These are phyloP conservation scores for Junonia oenone DNA, from an alignment of 2,888 invertebrate genomes.

Conservation along the genomic window DNA sequence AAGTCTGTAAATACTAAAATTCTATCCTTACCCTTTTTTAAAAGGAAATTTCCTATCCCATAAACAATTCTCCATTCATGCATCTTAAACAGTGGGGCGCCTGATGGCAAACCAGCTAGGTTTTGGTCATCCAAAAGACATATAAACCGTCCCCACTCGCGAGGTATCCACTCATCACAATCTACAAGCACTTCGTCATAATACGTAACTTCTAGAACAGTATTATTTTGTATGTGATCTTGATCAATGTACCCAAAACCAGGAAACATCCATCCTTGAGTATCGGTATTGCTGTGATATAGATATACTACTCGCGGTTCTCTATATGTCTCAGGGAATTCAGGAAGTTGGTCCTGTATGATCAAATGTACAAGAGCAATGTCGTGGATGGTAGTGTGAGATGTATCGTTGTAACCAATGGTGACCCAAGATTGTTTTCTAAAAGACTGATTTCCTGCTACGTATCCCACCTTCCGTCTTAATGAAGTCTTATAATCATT, in stretches of 20 bases:
- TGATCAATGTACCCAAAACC: slow-evolving; percentile 23
- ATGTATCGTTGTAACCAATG: slow-evolving; percentile 15
- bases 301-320: background rate
- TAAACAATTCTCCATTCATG: slow-evolving; percentile 1
- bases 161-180: slow-evolving; percentile 28
- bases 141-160: slow-evolving; percentile 28
- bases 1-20: slow-evolving; percentile 28
- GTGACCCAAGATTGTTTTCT: slow-evolving; percentile 20
- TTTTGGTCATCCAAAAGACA: slow-evolving; percentile 23
- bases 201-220: slow-evolving; percentile 14
- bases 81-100: slow-evolving; percentile 22
- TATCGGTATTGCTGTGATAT: background rate
- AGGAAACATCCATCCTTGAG: slow-evolving; percentile 20
- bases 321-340: background rate
- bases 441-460: slow-evolving; percentile 11
- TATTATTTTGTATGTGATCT: slow-evolving; percentile 15
- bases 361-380: slow-evolving; percentile 15
- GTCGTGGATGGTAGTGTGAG: slow-evolving; percentile 23
- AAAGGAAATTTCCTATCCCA: slow-evolving; percentile 24
- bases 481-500: slow-evolving; percentile 1
- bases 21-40: slow-evolving; percentile 23
- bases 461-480: background rate
- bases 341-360: background rate
- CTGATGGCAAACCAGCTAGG: slow-evolving; percentile 16
- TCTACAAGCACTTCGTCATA: slow-evolving; percentile 9